phyloP scores from a whole-genome alignment of 2,888 invertebrate genomes.

The Dioctria rufipes region DNA sequence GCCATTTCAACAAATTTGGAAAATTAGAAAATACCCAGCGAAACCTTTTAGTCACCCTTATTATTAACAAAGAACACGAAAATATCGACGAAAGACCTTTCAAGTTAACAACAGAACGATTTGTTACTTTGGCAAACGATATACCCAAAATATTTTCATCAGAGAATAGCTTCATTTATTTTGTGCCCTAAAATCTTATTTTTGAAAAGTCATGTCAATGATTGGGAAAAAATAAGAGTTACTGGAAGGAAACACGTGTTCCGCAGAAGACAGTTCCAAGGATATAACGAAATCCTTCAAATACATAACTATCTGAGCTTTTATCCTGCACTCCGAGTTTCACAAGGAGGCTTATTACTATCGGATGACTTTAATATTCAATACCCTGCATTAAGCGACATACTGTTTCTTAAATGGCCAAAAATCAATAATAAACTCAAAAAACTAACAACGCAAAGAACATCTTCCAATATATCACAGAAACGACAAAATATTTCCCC shows the following conservation, averaged over 20 bases:
- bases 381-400: slow-evolving; percentile 25
- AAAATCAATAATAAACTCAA: slow-evolving; percentile 15
- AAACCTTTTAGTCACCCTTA: background rate
- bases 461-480: too few species aligned
- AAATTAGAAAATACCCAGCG: slow-evolving; percentile 14
- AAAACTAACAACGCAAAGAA: background rate
- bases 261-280: background rate
- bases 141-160: slow-evolving; percentile 5
- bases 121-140: slow-evolving; percentile 4
- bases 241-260: slow-evolving; percentile 8
- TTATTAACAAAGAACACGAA: slow-evolving; percentile 22
- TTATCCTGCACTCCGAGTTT: slow-evolving; percentile 8
- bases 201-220: too few species aligned
- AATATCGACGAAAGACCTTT: slow-evolving; percentile 5
- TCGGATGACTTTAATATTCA: slow-evolving; percentile 6
- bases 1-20: slow-evolving; percentile 11
- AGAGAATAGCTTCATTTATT: background rate
- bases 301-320: background rate
- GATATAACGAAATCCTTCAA: slow-evolving; percentile 7
- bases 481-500: background rate
- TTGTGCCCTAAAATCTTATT: too few species aligned
- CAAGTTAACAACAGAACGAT: slow-evolving; percentile 24
- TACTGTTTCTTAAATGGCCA: slow-evolving; percentile 28
- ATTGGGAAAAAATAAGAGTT: slow-evolving; percentile 25
- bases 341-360: slow-evolving; percentile 13